phyloP scores from a whole-genome alignment of 2,113 vertebrate genomes.

The Hippocampus barbouri region DNA sequence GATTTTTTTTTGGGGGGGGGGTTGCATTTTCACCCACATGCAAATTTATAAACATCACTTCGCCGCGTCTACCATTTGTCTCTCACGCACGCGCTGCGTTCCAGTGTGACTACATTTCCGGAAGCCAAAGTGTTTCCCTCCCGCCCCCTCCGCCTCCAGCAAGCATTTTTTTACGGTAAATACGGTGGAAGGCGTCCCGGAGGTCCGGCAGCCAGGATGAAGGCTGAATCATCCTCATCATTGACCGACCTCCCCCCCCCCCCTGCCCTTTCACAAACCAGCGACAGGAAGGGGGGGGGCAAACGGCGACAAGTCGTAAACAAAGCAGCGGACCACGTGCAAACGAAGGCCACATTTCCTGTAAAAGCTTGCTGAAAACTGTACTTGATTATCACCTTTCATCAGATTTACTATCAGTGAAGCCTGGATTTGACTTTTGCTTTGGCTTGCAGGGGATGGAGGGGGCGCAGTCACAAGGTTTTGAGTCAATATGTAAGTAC shows the following conservation, averaged over 20 bases:
- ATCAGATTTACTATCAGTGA: background rate
- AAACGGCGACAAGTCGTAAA: background rate
- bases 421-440: background rate
- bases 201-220: constrained; percentile 16
- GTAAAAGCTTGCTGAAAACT: constrained; percentile 10
- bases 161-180: constrained; percentile 37
- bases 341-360: constrained; percentile 37
- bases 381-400: background rate
- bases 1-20: too few species aligned
- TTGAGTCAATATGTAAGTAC: too few species aligned
- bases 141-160: background rate
- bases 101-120: constrained; percentile 14
- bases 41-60: too few species aligned
- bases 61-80: too few species aligned
- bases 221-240: constrained; percentile 20
- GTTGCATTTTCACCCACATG: too few species aligned
- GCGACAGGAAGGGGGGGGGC: constrained; percentile 15
- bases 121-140: constrained; percentile 14
- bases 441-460: too few species aligned
- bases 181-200: background rate
- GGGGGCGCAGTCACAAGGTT: too few species aligned
- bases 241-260: background rate
- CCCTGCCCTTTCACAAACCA: background rate
- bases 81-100: constrained; percentile 8
- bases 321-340: background rate